Evolutionary conservation across 2,113 vertebrate species (phyloP), one percentile per base, ranked within the genome.

Genomic region (Lepus timidus): DNA sequence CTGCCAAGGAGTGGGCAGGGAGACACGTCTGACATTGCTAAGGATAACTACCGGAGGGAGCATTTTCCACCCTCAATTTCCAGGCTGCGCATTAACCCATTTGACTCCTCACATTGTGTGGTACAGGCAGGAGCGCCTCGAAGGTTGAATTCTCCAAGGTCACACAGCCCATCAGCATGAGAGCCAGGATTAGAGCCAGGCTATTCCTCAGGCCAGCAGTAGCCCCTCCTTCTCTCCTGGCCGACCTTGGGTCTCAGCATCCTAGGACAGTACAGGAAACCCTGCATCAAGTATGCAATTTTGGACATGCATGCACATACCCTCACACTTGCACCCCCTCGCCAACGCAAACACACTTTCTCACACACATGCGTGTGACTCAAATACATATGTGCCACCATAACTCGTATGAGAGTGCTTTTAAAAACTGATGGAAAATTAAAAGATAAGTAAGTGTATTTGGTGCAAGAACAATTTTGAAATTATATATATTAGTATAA

Each of bases 131-230:
- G 27, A 25, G 49, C 27, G 44, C 12, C 17, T 3, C 9, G 27
- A 44, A 36, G 52, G 27, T 20, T 22, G 36, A 67, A 27, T 85
- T 85, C 23, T 81, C 16, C 6, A 1, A 39, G 58, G 58, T 71
- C 3, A 0, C 31, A 23, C 62, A 29, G 9, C 10, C 9, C 5
- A 31, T 22, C 0, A 4, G 9, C 2, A 9, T n/a, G 11, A 67
- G 7, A n/a, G 1, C 11, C 13, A 4, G 25, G 29, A 20, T 4
- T 9, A 31, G 65, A 75, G 22, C 22, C 23, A 22, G 25, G 4
- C 17, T 7, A 0, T 0, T 1, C 10, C 25, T 29, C 36, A 6
- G 12, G 14, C 20, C 52, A 6, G 7, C 20, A 13, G 23, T 19
- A 8, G 17, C n/a, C 52, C 64, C 55, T 31, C 31, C 20, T 3